phyloP scores from a whole-genome alignment of 1,140 invertebrate species.

The Drosophila dunni region DNA sequence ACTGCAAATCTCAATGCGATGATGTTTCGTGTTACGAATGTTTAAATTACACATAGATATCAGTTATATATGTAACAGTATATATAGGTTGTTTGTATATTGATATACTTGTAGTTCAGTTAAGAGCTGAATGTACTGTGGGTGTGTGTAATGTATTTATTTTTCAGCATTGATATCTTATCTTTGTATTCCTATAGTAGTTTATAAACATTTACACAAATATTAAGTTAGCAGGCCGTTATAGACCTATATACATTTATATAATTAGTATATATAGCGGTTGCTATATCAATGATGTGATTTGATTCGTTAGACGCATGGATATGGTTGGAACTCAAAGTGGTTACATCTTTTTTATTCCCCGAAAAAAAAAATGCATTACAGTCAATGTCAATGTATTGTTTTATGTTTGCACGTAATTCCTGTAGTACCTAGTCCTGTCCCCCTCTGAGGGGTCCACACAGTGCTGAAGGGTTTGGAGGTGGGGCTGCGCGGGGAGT shows the following conservation, averaged over 20 bases:
- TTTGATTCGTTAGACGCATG: constrained; percentile 59
- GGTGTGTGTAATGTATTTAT: constrained; percentile 11
- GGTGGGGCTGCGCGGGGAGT: no score
- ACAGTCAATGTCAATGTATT: constrained; percentile 55
- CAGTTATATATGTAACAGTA: constrained; percentile 2
- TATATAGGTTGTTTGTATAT: constrained; percentile 9
- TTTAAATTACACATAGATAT: constrained; percentile 48
- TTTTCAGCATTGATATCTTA: constrained; percentile 44
- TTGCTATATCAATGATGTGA: constrained; percentile 27
- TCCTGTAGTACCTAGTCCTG: constrained; percentile 45
- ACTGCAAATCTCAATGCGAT: constrained; percentile 43
- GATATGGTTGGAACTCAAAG: constrained; percentile 57
- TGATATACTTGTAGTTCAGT: constrained; percentile 10
- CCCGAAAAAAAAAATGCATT: constrained; percentile 50
- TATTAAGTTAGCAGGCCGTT: constrained; percentile 22
- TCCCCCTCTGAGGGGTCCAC: background rate
- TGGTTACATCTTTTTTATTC: constrained; percentile 17
- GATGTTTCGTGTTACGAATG: constrained; percentile 18
- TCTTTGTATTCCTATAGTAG: constrained; percentile 15
- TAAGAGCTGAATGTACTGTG: constrained; percentile 17
- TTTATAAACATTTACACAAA: constrained; percentile 31
- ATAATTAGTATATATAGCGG: constrained; percentile 5
- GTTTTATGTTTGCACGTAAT: constrained; percentile 39
- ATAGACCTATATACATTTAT: constrained; percentile 20
- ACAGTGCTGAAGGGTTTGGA: background rate